These are phyloP conservation scores for Lepidothrix coronata DNA, from an alignment of 2,113 vertebrate genomes.

Conservation along the genomic window DNA sequence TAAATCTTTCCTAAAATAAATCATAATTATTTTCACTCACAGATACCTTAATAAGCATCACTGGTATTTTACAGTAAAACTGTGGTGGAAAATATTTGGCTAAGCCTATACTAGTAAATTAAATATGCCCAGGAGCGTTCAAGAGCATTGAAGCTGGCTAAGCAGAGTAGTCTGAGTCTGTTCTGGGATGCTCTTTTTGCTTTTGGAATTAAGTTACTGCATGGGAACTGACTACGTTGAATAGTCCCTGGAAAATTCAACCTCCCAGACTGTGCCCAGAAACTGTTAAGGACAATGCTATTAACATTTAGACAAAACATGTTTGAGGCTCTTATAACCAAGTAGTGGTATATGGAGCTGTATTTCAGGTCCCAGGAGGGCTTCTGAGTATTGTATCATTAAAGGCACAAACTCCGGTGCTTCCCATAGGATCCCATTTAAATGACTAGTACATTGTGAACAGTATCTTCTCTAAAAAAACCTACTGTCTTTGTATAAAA, in stretches of 20 bases:
- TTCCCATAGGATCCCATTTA: neutral
- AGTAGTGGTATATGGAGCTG: neutral
- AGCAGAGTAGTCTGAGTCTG: neutral
- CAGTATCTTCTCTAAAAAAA: neutral
- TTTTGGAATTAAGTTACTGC: neutral
- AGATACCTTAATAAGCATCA: neutral
- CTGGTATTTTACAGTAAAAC: neutral
- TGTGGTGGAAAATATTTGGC: neutral
- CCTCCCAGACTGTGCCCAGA: neutral
- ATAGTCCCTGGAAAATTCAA: neutral
- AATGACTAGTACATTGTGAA: neutral
- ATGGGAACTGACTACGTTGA: neutral
- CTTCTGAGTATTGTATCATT: neutral
- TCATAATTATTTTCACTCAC: neutral
- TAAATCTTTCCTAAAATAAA: neutral
- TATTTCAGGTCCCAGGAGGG: neutral
- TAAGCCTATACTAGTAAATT: neutral
- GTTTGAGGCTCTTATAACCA: neutral
- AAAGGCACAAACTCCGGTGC: neutral
- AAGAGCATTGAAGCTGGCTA: neutral
- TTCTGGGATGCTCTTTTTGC: accelerated
- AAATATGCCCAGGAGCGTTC: neutral
- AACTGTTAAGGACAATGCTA: neutral
- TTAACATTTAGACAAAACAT: neutral
- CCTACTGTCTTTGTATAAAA: neutral